Evolutionary conservation across 2,113 vertebrate species (phyloP).

Genomic region (Marmota monax): DNA sequence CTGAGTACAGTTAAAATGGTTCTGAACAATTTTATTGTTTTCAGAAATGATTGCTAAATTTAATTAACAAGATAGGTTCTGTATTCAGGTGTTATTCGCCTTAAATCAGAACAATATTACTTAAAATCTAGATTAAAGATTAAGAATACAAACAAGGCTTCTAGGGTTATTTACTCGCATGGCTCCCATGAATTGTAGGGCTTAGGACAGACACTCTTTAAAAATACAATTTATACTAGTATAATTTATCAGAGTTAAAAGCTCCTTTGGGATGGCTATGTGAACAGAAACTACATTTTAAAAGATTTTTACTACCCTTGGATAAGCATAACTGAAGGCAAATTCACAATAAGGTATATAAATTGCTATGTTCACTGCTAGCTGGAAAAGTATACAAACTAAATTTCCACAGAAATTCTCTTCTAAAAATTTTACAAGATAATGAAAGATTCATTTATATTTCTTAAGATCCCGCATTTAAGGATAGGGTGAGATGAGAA

Average conservation of each 20-base stretch:
- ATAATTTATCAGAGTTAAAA: neutral
- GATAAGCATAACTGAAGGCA: neutral
- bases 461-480: neutral
- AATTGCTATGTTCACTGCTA: neutral
- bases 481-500: neutral
- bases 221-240: neutral
- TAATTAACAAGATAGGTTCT: neutral
- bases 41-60: slow-evolving; percentile 40
- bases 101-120: slow-evolving; percentile 15
- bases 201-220: slow-evolving; percentile 24
- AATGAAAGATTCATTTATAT: neutral
- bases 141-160: neutral
- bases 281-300: neutral
- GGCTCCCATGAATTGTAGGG: neutral
- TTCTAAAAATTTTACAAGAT: slow-evolving; percentile 16
- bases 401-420: slow-evolving; percentile 38
- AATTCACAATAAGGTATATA: neutral
- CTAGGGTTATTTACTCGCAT: neutral
- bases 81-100: neutral
- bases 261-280: neutral
- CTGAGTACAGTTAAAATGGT: neutral
- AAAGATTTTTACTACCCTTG: neutral
- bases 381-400: neutral
- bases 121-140: slow-evolving; percentile 54
- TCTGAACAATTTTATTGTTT: neutral